phyloP scores from a whole-genome alignment of 2,113 vertebrate genomes.

The Carettochelys insculpta region DNA sequence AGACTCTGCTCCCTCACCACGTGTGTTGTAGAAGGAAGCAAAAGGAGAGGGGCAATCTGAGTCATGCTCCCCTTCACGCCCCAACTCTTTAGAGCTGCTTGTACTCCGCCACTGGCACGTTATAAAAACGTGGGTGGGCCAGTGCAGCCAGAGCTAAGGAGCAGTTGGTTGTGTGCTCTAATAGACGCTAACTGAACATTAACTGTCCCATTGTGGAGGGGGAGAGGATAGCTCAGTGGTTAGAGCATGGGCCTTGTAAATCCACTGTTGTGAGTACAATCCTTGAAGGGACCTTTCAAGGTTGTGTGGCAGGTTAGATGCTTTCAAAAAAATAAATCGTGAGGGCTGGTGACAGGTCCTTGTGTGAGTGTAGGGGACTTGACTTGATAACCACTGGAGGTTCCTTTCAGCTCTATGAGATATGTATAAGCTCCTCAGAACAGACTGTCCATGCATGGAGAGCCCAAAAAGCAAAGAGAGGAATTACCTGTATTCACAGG shows the following conservation, averaged over 20 bases:
- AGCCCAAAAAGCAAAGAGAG: background rate
- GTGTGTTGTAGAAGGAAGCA: background rate
- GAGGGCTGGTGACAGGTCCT: too few relatives aligned
- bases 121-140: background rate
- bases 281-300: too few relatives aligned
- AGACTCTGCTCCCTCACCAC: background rate
- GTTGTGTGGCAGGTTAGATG: too few relatives aligned
- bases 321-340: too few relatives aligned
- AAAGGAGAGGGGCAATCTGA: background rate
- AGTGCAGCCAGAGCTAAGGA: background rate
- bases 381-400: too few relatives aligned
- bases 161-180: background rate
- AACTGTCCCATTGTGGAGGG: background rate
- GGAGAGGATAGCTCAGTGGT: too few relatives aligned
- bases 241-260: too few relatives aligned
- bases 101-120: background rate
- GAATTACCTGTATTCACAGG: background rate
- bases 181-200: background rate
- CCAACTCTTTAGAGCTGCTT: background rate
- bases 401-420: too few relatives aligned
- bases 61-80: background rate
- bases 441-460: background rate
- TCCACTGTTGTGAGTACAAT: too few relatives aligned
- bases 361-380: too few relatives aligned
- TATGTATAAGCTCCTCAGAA: background rate